Evolutionary conservation across 2,113 vertebrate genomes (phyloP).

Genomic region (Siniperca knerii): DNA sequence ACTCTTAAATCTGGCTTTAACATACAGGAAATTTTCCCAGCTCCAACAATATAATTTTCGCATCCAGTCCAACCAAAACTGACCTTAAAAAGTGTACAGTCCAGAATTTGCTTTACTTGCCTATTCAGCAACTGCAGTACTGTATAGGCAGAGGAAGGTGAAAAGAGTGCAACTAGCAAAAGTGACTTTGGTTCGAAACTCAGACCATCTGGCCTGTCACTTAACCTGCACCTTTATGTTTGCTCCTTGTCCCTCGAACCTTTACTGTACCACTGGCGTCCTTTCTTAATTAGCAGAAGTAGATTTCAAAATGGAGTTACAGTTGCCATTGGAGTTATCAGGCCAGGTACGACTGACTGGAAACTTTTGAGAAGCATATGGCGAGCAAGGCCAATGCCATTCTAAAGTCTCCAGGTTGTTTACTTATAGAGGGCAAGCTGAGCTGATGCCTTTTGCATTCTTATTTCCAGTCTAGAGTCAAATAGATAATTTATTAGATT

Average conservation of each 20-base stretch:
- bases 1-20: background rate
- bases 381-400: conserved; percentile 41
- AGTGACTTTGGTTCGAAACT: conserved; percentile 75
- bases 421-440: conserved; percentile 28
- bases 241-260: conserved; percentile 57
- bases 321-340: conserved; percentile 6
- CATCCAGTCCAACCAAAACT: background rate
- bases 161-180: conserved; percentile 47
- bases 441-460: background rate
- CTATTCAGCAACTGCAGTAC: conserved; percentile 46
- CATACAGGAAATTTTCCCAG: background rate
- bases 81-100: background rate
- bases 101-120: conserved; percentile 8
- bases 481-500: background rate
- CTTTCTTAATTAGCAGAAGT: conserved; percentile 44
- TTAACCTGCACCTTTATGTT: conserved; percentile 74
- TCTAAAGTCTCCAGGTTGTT: conserved; percentile 36
- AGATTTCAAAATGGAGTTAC: conserved; percentile 40
- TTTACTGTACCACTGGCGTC: conserved; percentile 40
- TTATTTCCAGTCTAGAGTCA: background rate
- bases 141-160: conserved; percentile 42
- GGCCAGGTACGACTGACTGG: conserved; percentile 21
- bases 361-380: conserved; percentile 63
- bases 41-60: background rate
- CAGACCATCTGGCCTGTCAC: conserved; percentile 77